Base-by-base conservation (phyloP, 2,888 invertebrate genomes). In the Coenonympha glycerion region DNA sequence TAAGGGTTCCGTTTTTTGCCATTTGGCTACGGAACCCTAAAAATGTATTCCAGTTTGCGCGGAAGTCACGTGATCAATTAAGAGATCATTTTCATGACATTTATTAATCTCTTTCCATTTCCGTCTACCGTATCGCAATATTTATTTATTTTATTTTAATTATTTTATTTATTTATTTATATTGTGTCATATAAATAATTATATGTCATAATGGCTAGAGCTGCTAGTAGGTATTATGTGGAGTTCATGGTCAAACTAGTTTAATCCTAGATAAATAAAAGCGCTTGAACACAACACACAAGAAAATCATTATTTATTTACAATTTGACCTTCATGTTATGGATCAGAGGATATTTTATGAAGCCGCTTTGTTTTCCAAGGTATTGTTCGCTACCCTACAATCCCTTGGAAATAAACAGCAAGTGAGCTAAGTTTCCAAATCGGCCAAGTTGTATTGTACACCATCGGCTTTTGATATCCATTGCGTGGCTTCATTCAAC, bases 371-470 rank as follows among this genome's bases (percentile, higher is more conserved):
- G 81, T 83, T 77, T 76, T 65, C 62, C 57, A 59, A 55, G 66
- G 73, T 73, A 80, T 83, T 83, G 80, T 82, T 77, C 76, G 68
- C 67, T 71, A 63, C 68, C 68, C 72, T 61, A 63, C 64, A 71
- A 73, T 72, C 74, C 69, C 71, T 68, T 66, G 68, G 67, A 80
- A 81, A 71, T 77, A 78, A 63, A 69, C 62, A 64, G 66, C 64
- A 70, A 76, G 73, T 68, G 68, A 68, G 69, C 67, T 74, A 77
- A 83, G 75, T 80, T 81, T 68, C 59, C 65, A 70, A 81, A 80
- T 79, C 76, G 75, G 73, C 75, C 78, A 75, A 82, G 76, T 77
- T 76, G 77, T 79, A 76, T 73, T 71, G 73, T 78, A 78, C 73
- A 74, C 71, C 70, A 63, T 72, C 69, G 75, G 79, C 73, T 79